These are phyloP conservation scores for Xenus cinereus DNA, from an alignment of 2,113 vertebrate species.

Conservation along the genomic window DNA sequence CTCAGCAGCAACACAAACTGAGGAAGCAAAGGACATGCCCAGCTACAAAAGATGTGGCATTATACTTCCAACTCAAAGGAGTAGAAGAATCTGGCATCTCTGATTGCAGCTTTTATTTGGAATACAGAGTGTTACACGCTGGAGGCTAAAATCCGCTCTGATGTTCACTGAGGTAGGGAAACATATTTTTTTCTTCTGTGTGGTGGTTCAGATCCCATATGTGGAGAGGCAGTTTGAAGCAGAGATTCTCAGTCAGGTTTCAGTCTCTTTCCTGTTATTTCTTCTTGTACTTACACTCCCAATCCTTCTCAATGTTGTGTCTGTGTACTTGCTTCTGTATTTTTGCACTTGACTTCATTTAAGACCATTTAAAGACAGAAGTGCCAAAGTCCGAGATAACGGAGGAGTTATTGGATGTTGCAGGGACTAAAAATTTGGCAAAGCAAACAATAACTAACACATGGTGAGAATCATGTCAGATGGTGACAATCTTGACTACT, in stretches of 20 bases:
- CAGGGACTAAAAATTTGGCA: not conserved
- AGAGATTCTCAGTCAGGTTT: not conserved
- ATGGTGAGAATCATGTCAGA: not conserved
- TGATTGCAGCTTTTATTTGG: not conserved
- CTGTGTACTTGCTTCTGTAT: not conserved
- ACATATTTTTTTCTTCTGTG: not conserved
- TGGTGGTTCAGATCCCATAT: not conserved
- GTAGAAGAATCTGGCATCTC: not conserved
- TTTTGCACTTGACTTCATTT: not conserved
- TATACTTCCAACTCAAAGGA: not conserved
- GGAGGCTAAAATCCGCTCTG: not conserved
- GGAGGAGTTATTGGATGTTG: not conserved
- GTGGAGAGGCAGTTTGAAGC: not conserved
- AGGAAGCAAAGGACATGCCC: not conserved
- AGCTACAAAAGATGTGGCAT: not conserved
- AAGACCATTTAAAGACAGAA: not conserved
- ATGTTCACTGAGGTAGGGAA: not conserved
- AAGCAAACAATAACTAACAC: not conserved
- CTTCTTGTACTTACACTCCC: not conserved
- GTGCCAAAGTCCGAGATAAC: not conserved
- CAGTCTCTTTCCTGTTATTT: not conserved
- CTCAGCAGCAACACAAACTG: not conserved
- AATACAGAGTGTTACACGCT: rapidly evolving
- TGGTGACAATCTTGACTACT: not conserved
- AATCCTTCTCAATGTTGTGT: not conserved